These are phyloP conservation scores for Clusia tigrina DNA, from an alignment of 2,888 invertebrate species.

Conservation along the genomic window DNA sequence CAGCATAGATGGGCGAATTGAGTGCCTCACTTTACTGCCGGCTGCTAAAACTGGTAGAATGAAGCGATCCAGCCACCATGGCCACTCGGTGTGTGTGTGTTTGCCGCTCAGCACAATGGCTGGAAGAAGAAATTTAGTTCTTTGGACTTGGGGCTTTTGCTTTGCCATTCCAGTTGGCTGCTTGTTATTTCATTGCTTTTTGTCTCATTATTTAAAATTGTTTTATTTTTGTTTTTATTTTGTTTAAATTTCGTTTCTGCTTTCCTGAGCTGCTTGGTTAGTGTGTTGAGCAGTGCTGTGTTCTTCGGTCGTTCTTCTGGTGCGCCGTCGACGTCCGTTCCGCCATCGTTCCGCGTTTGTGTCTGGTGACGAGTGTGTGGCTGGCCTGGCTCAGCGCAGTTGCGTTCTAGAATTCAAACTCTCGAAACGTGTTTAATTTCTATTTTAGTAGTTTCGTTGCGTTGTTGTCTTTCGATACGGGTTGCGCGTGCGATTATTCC, in stretches of 20 bases:
- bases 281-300: not conserved
- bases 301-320: not conserved
- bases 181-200: no score
- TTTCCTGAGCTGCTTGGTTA: not conserved
- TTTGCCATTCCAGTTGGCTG: no score
- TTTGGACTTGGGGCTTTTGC: no score
- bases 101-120: no score
- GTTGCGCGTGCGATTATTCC: not conserved
- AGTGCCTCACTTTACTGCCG: no score
- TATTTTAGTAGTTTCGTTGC: slow-evolving; percentile 7
- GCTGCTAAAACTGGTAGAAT: no score
- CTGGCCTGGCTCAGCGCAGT: slow-evolving; percentile 8
- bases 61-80: no score
- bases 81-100: no score
- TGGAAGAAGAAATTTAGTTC: no score
- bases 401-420: not conserved
- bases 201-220: not conserved
- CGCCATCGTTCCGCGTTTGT: not conserved
- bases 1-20: no score
- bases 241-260: not conserved
- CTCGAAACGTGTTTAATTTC: not conserved
- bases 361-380: slow-evolving; percentile 3
- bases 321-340: not conserved
- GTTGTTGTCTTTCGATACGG: slow-evolving; percentile 2
- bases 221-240: not conserved